Evolutionary conservation across 1,140 invertebrate genomes (phyloP), one percentile per base, ranked within the genome.

Genomic region (Hycleus phaleratus): DNA sequence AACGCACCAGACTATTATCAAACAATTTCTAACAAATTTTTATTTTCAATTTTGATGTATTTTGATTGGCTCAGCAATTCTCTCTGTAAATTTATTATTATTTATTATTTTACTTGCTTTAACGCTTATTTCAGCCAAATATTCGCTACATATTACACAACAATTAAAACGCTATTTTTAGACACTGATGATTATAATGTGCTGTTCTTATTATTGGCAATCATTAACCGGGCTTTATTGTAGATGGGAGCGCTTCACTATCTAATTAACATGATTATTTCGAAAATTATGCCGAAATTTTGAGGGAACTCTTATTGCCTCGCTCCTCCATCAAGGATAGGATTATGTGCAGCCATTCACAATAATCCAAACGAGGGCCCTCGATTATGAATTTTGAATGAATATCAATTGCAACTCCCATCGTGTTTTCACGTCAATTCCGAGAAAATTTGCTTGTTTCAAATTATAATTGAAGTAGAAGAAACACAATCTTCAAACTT

Each of bases 331-430:
- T 49, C 38, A 39, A 45, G 48, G 42, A 46, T 26, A n/a, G 63
- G 72, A 72, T 73, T 69, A 60, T 60, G 74, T 74, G 75, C 75
- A 77, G 75, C 75, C 75, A 77, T 76, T 76, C 75, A 75, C 74
- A 67, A 61, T 59, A 71, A 71, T 68, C 73, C 63, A 49, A 49
- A 68, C 66, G 66, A 64, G 69, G 74, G 65, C 65, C 66, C 66
- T 66, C 49, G 43, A 3, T 7, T 54, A 38, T 9, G 26, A 39
- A 68, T 64, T 65, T 70, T 65, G 56, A 18, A 18, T 18, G 56
- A 64, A 49, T 58, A 50, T 26, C 49, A 1, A 18, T 12, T 38
- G 52, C 52, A 25, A 55, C 52, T 55, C 52, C 52, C 52, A 55
- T 55, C 52, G 45, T 18, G 18, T 24, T 46, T 40, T 32, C 11